A percentile compares a stretch with the other conserved stretches of the same genome.
phyloP scores from a whole-genome alignment of 2,797 vertebrate species.

The Typhlichthys eigenmanni region DNA sequence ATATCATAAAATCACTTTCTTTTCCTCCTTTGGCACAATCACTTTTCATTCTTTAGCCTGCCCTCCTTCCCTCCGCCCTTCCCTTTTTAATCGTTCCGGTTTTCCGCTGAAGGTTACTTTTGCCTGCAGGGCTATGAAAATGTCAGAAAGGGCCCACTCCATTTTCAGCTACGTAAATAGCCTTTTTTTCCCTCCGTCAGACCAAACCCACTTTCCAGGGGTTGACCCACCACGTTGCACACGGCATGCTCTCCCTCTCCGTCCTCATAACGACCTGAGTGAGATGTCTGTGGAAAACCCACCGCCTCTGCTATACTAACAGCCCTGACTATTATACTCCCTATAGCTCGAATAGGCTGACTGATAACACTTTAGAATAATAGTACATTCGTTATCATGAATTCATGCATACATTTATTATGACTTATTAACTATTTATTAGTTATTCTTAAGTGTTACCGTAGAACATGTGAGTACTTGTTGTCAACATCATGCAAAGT shows the following conservation, averaged over 20 bases:
- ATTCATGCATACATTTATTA: no score
- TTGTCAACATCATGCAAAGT: slow-evolving; percentile 11
- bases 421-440: neutral
- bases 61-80: slow-evolving; percentile 17
- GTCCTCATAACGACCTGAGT: slow-evolving; percentile 36
- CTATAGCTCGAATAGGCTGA: no score
- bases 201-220: slow-evolving; percentile 81
- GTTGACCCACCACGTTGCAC: slow-evolving; percentile 64
- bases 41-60: slow-evolving; percentile 40
- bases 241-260: slow-evolving; percentile 26
- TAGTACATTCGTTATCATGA: no score
- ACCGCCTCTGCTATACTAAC: neutral
- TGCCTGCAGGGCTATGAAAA: slow-evolving; percentile 79
- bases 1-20: slow-evolving; percentile 20
- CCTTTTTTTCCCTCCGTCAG: slow-evolving; percentile 79
- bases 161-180: slow-evolving; percentile 83
- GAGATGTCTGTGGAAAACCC: neutral
- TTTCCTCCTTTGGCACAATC: slow-evolving; percentile 38
- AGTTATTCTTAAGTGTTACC: slow-evolving; percentile 7
- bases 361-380: no score
- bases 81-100: slow-evolving; percentile 59
- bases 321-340: slow-evolving; percentile 15
- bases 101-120: slow-evolving; percentile 79
- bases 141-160: slow-evolving; percentile 68
- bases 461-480: neutral